Evolutionary conservation across 2,113 vertebrate genomes (phyloP).

Genomic region (Salvelinus sp.): DNA sequence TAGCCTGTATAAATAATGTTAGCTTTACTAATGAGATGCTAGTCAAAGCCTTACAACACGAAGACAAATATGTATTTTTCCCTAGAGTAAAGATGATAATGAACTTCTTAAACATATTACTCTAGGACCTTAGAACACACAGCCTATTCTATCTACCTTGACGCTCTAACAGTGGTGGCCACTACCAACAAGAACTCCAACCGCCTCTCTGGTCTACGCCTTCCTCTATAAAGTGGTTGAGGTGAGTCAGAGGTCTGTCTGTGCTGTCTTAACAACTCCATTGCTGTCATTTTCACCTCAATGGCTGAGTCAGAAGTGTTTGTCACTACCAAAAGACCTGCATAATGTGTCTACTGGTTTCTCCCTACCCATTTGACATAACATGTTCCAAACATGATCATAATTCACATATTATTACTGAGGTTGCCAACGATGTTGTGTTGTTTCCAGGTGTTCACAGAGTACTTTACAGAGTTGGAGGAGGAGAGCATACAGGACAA

Average conservation of each 20-base stretch:
- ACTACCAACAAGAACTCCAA: constrained; percentile 91
- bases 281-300: too few species aligned
- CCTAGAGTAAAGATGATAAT: too few species aligned
- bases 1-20: not conserved
- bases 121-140: not conserved
- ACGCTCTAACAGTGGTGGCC: constrained; percentile 83
- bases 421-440: not conserved
- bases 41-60: too few species aligned
- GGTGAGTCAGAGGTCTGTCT: constrained; percentile 68
- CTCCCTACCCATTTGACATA: too few species aligned
- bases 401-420: not conserved
- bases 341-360: too few species aligned
- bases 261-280: too few species aligned
- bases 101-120: too few species aligned
- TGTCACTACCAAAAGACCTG: too few species aligned
- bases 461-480: constrained; percentile 96
- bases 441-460: constrained; percentile 83
- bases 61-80: too few species aligned
- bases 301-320: too few species aligned
- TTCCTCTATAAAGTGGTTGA: constrained; percentile 93
- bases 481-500: constrained; percentile 95
- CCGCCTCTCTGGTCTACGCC: constrained; percentile 84
- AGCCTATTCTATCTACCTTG: constrained; percentile 61
- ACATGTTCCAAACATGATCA: too few species aligned
- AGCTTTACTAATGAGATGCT: not conserved